Evolutionary conservation across 1,140 invertebrate genomes (phyloP).

Genomic region (Galendromus occidentalis): DNA sequence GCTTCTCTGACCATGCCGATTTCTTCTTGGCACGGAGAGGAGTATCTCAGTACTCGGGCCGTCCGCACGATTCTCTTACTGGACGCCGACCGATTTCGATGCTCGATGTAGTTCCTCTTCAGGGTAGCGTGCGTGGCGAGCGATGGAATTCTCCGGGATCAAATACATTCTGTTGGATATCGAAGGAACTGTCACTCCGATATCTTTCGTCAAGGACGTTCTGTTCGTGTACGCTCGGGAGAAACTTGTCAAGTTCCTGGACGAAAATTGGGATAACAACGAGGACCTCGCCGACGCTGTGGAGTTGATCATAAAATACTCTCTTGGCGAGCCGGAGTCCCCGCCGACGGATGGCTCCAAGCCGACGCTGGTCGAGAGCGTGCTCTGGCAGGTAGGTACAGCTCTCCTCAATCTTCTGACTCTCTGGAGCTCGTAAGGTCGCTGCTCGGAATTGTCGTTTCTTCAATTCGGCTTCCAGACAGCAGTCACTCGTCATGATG

Average conservation of each 20-base stretch:
- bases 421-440: too few species aligned
- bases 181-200: slow-evolving; percentile 18
- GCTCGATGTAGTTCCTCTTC: too few species aligned
- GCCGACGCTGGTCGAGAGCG: background rate
- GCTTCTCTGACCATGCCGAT: too few species aligned
- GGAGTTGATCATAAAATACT: background rate
- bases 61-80: too few species aligned
- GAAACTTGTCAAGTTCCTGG: background rate
- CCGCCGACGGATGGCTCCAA: background rate
- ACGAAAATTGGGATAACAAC: background rate
- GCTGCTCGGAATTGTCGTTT: too few species aligned
- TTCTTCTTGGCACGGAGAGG: too few species aligned
- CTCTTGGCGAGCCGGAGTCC: background rate
- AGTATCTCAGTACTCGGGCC: too few species aligned
- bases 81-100: too few species aligned
- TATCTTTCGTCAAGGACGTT: slow-evolving; percentile 20
- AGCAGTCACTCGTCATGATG: too few species aligned
- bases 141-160: background rate
- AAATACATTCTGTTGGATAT: slow-evolving; percentile 13
- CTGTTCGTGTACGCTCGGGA: slow-evolving; percentile 17
- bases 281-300: background rate
- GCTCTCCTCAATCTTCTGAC: too few species aligned
- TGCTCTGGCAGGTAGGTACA: background rate
- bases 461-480: too few species aligned
- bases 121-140: too few species aligned